Conservation (phyloP, 2,797 vertebrate genomes). For the Potorous gilbertii region DNA sequence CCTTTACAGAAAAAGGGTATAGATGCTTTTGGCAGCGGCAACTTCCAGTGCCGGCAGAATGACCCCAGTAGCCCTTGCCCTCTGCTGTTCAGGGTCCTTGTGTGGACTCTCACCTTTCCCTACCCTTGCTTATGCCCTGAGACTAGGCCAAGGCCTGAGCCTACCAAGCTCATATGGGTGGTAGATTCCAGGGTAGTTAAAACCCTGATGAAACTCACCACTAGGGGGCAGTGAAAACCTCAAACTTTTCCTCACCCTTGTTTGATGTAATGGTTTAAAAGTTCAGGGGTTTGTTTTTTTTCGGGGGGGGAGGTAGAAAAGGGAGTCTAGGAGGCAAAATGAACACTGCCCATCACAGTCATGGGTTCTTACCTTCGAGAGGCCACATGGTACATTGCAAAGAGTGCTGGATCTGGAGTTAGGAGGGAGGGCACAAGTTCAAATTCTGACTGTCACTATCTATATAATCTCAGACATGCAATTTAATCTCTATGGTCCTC, state of each 20-base stretch:
- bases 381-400: neutral
- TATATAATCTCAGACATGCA: neutral
- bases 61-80: neutral
- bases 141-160: neutral
- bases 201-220: neutral
- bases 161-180: neutral
- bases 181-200: neutral
- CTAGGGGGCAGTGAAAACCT: neutral
- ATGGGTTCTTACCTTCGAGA: neutral
- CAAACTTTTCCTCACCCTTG: neutral
- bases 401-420: neutral
- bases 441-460: neutral
- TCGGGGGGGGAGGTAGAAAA: neutral
- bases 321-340: neutral
- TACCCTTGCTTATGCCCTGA: neutral
- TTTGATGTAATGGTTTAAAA: neutral
- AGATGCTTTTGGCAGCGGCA: neutral
- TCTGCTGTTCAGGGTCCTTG: neutral
- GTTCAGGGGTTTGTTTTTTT: neutral
- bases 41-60: neutral
- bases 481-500: neutral
- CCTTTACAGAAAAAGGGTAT: neutral
- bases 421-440: neutral
- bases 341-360: neutral
- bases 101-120: neutral